Base-by-base conservation (phyloP, 2,113 vertebrate species). In the Tragulus kanchil region DNA sequence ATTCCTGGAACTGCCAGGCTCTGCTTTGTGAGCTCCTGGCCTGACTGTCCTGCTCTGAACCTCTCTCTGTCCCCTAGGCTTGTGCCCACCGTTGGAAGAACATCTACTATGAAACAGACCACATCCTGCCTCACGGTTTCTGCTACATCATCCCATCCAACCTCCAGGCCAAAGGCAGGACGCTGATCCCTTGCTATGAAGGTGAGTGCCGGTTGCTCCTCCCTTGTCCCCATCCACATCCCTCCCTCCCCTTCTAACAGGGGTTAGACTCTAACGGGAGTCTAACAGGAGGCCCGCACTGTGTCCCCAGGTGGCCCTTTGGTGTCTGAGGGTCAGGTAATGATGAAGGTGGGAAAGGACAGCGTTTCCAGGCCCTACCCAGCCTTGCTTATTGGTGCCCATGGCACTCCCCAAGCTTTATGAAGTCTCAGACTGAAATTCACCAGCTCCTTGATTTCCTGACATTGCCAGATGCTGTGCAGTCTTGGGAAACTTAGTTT, bases 41-140 rank as follows among this genome's bases (percentile, higher is more conserved):
- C 45, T 23, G 3, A 62, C 58, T 73, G 14, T 23, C n/a, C 78
- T 59, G 36, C 31, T 78, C 56, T 95, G 23, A 83, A 13, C 13
- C 3, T 19, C 26, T 85, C 36, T 96, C n/a, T 97, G 58, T 98
- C 73, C 21, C 94, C 16, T 59, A 99, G 99, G 99, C 99, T 21
- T 99, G 99, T 31, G 99, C 99, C 0, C 99, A 99, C 96, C 99
- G 99, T 90, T 99, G 99, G 99, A 99, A 99, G 97, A 99, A 99
- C 83, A 99, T 99, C 92, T 99, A 99, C 98, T 99, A 99, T 0
- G 99, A 99, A 96, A 98, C 99, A 0, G 99, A 99, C 88, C 99
- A 99, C 71, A 99, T 99, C 95, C 98, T 99, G 83, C 99, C 99
- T 0, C 99, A 99, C 0, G 99, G 99, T 54, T 99, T 99, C 98